Base-by-base conservation (phyloP, 1,140 invertebrate genomes). In the Zeugodacus cucurbitae region DNA sequence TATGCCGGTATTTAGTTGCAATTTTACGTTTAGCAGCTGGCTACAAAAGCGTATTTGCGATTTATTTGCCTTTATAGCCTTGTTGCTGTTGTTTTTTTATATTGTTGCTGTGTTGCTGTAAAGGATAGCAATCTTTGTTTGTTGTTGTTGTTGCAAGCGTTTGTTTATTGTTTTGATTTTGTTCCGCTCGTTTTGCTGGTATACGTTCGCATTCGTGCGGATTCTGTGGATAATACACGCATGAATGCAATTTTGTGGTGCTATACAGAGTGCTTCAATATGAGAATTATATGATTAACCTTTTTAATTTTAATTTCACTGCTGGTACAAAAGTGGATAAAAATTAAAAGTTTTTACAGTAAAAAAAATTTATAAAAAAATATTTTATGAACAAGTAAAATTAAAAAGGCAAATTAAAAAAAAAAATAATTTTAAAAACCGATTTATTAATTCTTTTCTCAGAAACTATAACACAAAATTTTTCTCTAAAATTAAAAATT, bases 171-270 rank as follows among this genome's bases (percentile, higher is more conserved):
- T 67, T 67, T 29, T 32, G 62, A 67, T 67, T 67, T 32, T 32
- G 62, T 67, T 67, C 14, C 62, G 29, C 17, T 67, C 14, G 62
- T 32, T 29, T 32, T 32, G 62, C 14, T 67, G 26, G 62, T 67
- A 26, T 26, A 67, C 14, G 48, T 67, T 67, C 62, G 62, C 26
- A 67, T 67, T 29, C 62, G 62, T 67, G 62, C 62, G 62, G 62
- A 67, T 67, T 67, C 62, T 67, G 62, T 67, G 62, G 62, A 67
- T 67, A 67, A 67, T 67, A 67, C 26, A 67, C 62, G 62, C 62
- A 67, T 67, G 62, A 67, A 67, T 32, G 62, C 29, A 67, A 67
- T 32, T 67, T 67, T 67, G 32, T 67, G 62, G 62, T 17, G 26
- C 20, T 29, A 4, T 62, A 62, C 59, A 62, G 59, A n/a, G 59